Percentiles rank a stretch among this genome's conserved stretches.
Conservation (phyloP, 2,888 invertebrate species). For the Ormyrus rosae region DNA sequence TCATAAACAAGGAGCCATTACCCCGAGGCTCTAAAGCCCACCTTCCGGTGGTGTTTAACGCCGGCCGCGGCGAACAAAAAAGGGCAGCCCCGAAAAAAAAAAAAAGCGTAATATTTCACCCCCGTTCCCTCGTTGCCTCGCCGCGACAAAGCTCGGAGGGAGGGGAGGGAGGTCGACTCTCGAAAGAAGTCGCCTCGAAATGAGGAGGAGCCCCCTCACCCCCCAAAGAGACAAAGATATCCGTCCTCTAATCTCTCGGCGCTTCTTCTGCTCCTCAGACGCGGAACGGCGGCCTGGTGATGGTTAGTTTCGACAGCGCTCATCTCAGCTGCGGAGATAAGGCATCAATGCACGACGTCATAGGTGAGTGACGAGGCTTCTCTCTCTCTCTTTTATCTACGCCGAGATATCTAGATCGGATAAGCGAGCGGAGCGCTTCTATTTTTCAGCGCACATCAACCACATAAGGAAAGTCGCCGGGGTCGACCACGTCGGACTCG, state of each 20-base stretch:
- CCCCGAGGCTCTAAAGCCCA: too few species aligned
- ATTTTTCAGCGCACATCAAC: constrained; percentile 79
- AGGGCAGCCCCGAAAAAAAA: too few species aligned
- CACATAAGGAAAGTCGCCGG: constrained; percentile 82
- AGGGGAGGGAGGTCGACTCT: too few species aligned
- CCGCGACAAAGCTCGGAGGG: too few species aligned
- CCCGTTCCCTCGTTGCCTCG: too few species aligned
- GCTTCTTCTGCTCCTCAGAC: constrained; percentile 74
- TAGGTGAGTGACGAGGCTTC: constrained; percentile 75
- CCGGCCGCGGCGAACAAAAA: too few species aligned
- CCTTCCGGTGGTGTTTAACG: too few species aligned
- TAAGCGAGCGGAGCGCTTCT: not conserved
- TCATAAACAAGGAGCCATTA: too few species aligned
- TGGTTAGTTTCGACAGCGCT: constrained; percentile 82
- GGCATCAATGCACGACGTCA: constrained; percentile 79
- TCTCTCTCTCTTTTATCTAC: constrained; percentile 8
- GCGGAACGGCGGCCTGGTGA: constrained; percentile 81
- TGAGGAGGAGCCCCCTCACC: too few species aligned
- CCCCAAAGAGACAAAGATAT: not conserved
- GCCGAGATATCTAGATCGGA: too few species aligned
- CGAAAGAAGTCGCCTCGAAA: too few species aligned
- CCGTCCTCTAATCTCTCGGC: constrained; percentile 30
- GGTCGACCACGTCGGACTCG: constrained; percentile 82
- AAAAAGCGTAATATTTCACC: too few species aligned
- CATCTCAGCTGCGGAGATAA: constrained; percentile 80